phyloP scores from a whole-genome alignment of 2,888 invertebrate species.

The Rhamphomyia laevipes region DNA sequence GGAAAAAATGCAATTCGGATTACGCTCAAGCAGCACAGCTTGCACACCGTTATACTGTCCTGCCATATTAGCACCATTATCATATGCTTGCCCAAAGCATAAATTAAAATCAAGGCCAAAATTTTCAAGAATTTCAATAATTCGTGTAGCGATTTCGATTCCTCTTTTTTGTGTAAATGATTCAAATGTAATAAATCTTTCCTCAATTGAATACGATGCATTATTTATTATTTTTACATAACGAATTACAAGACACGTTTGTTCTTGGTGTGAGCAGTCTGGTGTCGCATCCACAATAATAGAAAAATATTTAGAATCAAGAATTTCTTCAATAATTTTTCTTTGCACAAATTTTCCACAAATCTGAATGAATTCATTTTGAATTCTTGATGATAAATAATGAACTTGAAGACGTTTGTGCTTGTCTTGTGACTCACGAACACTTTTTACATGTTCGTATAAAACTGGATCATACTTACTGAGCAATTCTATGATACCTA shows the following conservation, averaged over 20 bases:
- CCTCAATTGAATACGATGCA: neutral
- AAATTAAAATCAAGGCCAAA: neutral
- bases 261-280: slow-evolving; percentile 4
- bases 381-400: neutral
- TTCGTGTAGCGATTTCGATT: neutral
- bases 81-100: slow-evolving; percentile 8
- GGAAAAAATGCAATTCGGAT: neutral
- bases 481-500: neutral
- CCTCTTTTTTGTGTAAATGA: neutral
- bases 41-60: slow-evolving; percentile 1
- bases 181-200: neutral
- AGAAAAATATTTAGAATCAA: neutral
- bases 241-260: slow-evolving; percentile 2
- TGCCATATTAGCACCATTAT: slow-evolving; percentile 6
- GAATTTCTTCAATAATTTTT: neutral
- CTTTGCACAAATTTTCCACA: neutral
- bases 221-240: neutral
- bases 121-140: neutral
- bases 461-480: neutral
- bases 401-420: slow-evolving; percentile 3
- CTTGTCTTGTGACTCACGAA: neutral
- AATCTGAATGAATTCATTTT: slow-evolving; percentile 4
- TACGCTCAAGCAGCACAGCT: neutral
- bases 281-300: slow-evolving; percentile 1
- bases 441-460: neutral